Conservation (phyloP, 2,888 invertebrate genomes). For the Noctua janthe region DNA sequence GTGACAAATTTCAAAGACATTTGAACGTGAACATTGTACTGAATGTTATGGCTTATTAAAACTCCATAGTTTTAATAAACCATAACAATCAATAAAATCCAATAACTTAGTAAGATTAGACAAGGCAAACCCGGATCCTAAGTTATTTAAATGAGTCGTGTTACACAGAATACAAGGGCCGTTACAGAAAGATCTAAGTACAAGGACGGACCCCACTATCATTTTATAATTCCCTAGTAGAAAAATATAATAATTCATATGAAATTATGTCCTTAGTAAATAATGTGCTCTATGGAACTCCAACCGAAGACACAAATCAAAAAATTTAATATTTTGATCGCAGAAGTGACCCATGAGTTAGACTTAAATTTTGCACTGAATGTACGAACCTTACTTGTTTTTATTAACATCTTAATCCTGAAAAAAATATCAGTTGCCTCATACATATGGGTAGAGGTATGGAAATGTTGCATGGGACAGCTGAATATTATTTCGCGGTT, state of each 20-base stretch:
- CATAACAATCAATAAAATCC: not conserved
- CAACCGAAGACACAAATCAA: too few species aligned
- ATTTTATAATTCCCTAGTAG: not conserved
- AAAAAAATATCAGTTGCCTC: too few species aligned
- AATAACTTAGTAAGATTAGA: not conserved
- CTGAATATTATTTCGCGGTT: not conserved
- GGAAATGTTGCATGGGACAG: not conserved
- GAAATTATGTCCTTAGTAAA: not conserved
- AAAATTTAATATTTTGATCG: too few species aligned
- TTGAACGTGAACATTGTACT: too few species aligned
- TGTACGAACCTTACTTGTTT: too few species aligned
- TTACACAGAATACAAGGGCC: not conserved
- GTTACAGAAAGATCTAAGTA: not conserved
- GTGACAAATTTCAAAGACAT: not conserved
- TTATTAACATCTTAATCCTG: too few species aligned
- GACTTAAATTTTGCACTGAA: too few species aligned
- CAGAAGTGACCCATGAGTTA: too few species aligned
- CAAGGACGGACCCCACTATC: not conserved
- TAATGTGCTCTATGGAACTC: too few species aligned
- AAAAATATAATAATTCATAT: not conserved
- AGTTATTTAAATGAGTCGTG: conserved; percentile 10
- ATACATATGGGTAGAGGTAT: not conserved
- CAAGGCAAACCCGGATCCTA: not conserved
- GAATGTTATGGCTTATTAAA: too few species aligned
- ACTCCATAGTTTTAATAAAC: not conserved